Evolutionary conservation across 2,888 invertebrate species (phyloP).

Genomic region (Lagria hirta): DNA sequence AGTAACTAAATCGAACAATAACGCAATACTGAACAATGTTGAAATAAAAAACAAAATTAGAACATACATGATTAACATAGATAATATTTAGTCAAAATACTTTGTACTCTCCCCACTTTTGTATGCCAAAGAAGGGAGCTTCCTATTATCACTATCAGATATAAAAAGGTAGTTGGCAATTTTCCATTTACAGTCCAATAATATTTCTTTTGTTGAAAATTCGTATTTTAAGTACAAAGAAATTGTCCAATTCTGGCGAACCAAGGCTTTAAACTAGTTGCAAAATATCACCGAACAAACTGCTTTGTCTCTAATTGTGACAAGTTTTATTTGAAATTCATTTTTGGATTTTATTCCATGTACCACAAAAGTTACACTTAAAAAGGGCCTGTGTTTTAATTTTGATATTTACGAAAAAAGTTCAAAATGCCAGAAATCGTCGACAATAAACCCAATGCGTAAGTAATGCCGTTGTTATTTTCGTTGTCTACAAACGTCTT

Average conservation of each 20-base stretch:
- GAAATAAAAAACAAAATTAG: conserved; percentile 9
- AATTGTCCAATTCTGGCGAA: conserved; percentile 49
- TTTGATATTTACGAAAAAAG: conserved; percentile 10
- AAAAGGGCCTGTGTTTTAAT: conserved; percentile 24
- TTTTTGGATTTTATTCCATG: conserved; percentile 53
- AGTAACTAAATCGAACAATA: too few relatives aligned
- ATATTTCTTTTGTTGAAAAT: conserved; percentile 16
- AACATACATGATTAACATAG: background rate
- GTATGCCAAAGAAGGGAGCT: conserved; percentile 9
- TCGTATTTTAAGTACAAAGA: too few relatives aligned
- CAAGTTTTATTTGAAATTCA: conserved; percentile 47
- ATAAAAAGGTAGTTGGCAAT: conserved; percentile 10
- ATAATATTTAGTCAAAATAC: conserved; percentile 9
- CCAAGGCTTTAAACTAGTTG: conserved; percentile 51
- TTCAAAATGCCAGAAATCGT: conserved; percentile 44
- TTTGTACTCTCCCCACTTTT: conserved; percentile 9
- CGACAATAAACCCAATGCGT: conserved; percentile 41
- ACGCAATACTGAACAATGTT: too few relatives aligned
- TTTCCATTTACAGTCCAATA: conserved; percentile 11
- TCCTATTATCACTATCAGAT: conserved; percentile 3
- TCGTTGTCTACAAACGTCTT: background rate
- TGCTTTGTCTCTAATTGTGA: conserved; percentile 56
- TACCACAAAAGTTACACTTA: conserved; percentile 55
- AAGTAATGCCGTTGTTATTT: conserved; percentile 32
- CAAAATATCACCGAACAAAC: conserved; percentile 59